Evolutionary conservation across 1,140 invertebrate genomes (phyloP).

Genomic region (Agraylea sexmaculata): DNA sequence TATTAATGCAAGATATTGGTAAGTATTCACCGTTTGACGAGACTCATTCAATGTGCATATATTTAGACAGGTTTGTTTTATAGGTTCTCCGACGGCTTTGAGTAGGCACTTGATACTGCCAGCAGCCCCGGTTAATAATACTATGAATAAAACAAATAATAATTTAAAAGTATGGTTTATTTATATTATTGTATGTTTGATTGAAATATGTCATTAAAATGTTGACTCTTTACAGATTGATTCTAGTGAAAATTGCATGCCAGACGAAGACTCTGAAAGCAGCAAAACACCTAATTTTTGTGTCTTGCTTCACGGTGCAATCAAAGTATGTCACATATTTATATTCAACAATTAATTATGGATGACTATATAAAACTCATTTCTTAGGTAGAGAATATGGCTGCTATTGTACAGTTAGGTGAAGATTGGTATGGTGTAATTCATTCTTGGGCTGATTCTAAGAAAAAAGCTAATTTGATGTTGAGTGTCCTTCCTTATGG

Average conservation of each 20-base stretch:
- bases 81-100: slow-evolving; percentile 83
- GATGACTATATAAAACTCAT: slow-evolving; percentile 12
- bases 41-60: slow-evolving; percentile 3
- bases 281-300: slow-evolving; percentile 81
- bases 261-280: slow-evolving; percentile 58
- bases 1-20: slow-evolving; percentile 35
- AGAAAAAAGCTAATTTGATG: slow-evolving; percentile 93
- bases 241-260: slow-evolving; percentile 48
- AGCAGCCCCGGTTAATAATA: too few relatives aligned
- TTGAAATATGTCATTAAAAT: slow-evolving; percentile 9
- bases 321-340: slow-evolving; percentile 54
- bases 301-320: slow-evolving; percentile 84
- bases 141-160: too few relatives aligned
- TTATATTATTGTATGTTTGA: not conserved
- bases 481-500: slow-evolving; percentile 76
- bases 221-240: slow-evolving; percentile 31
- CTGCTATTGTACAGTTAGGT: slow-evolving; percentile 65
- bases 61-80: slow-evolving; percentile 8
- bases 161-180: not conserved
- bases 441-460: slow-evolving; percentile 87
- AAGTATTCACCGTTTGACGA: slow-evolving; percentile 7
- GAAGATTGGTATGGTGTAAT: slow-evolving; percentile 90
- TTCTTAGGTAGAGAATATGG: slow-evolving; percentile 65
- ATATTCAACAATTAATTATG: slow-evolving; percentile 9
- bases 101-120: slow-evolving; percentile 85